Evolutionary conservation across 1,140 invertebrate species (phyloP), one percentile per base, ranked within the genome.

Genomic region (Megalonaias nervosa): DNA sequence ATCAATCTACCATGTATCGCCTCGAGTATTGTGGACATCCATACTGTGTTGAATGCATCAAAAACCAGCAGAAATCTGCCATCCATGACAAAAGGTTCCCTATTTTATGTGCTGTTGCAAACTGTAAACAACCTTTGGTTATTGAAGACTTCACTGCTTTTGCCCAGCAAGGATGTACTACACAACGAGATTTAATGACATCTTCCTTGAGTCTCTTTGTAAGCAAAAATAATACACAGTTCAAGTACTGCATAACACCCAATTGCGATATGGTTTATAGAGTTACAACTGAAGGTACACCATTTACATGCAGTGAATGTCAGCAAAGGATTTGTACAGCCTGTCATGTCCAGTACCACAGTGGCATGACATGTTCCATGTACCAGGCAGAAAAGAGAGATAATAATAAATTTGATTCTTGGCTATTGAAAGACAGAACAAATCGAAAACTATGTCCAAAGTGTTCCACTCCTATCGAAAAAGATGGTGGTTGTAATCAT

Each of bases 11-110:
- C 9, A 65, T 88, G 48, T 85, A 84, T 60, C 79, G 85, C 16
- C 77, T 89, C 38, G 85, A 89, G 69, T 70, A 60, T 3, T 89
- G 88, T 81, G 88, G 87, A 1, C 88, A 89, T 79, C 56, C 84
- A 12, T 89, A 88, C 59, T 89, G 88, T 67, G 67, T 71, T 12
- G 81, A 79, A 17, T 89, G 88, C 66, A 17, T 88, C 6, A 71
- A 75, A 17, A 65, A 75, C 16, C 82, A 84, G 73, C 57, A 87
- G 21, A 60, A 77, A 21, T 74, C 62, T 57, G 67, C 76, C 14
- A 61, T 85, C 3, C 61, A 71, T 12, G 76, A 64, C 21, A 77
- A 79, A 59, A 71, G 81, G 0, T 84, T 88, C 48, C 87, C 88
- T 0, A 16, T 87, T 11, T n/a, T 60, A 16, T 89, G 88, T 77